Percentiles rank a stretch among this genome's conserved stretches.
Conservation (phyloP, 53 echinoderm and acorn worm genomes). For the Hippasteria phrygiana region DNA sequence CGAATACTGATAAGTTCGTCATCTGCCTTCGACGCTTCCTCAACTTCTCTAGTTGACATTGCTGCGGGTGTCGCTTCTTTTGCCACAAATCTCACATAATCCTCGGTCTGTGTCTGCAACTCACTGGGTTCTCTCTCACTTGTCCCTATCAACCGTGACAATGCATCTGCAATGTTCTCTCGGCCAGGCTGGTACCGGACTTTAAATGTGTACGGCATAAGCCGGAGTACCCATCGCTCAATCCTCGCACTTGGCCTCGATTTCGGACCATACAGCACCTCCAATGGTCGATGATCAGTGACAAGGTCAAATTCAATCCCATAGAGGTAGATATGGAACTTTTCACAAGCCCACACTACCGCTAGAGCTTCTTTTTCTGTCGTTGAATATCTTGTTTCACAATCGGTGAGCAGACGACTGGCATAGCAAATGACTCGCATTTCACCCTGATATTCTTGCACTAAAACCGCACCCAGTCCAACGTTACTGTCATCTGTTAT, state of each 20-base stretch:
- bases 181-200: slow-evolving; percentile 49
- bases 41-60: slow-evolving; percentile 40
- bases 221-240: slow-evolving; percentile 51
- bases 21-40: slow-evolving; percentile 33
- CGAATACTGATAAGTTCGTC: slow-evolving; percentile 11
- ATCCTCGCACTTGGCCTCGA: slow-evolving; percentile 44
- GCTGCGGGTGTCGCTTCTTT: slow-evolving; percentile 47
- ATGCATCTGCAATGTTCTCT: slow-evolving; percentile 55
- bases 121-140: background rate
- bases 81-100: slow-evolving; percentile 56
- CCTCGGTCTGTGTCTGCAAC: slow-evolving; percentile 29
- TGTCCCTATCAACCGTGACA: slow-evolving; percentile 50
- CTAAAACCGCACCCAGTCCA: slow-evolving; percentile 29
- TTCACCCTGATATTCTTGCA: slow-evolving; percentile 40
- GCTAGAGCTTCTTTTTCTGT: slow-evolving; percentile 67
- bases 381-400: slow-evolving; percentile 52
- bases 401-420: slow-evolving; percentile 57
- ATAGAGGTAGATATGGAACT: slow-evolving; percentile 55
- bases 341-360: slow-evolving; percentile 51
- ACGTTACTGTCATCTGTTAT: slow-evolving; percentile 45
- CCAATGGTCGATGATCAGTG: slow-evolving; percentile 61
- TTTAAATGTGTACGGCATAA: slow-evolving; percentile 40
- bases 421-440: slow-evolving; percentile 64
- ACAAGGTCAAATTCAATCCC: slow-evolving; percentile 45
- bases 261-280: slow-evolving; percentile 24